Conservation (phyloP, 2,888 invertebrate species). For the Leucophenga maculata region DNA sequence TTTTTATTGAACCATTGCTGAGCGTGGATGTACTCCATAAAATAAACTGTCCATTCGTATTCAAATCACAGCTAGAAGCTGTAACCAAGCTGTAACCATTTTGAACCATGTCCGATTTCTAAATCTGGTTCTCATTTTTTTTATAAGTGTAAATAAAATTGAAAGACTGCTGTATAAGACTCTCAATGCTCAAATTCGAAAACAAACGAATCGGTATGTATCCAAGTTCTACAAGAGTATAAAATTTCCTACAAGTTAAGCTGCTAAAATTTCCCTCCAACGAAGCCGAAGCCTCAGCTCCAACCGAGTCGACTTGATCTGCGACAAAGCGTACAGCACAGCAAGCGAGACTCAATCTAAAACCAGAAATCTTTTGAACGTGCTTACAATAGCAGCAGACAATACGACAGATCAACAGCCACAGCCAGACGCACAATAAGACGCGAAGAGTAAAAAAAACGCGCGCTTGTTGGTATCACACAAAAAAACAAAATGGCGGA, state of each 20-base stretch:
- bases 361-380: constrained; percentile 48
- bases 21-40: no score
- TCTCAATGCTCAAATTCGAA: neutral
- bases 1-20: no score
- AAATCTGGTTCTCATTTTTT: no score
- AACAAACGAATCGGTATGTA: neutral
- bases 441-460: constrained; percentile 10
- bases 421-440: no score
- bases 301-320: constrained; percentile 2
- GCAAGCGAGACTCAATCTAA: constrained; percentile 25
- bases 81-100: no score
- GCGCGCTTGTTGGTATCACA: constrained; percentile 30
- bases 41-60: no score
- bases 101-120: no score
- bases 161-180: no score
- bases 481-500: constrained; percentile 54
- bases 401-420: no score
- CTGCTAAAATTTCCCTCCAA: constrained; percentile 31
- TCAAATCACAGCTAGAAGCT: no score
- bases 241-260: constrained; percentile 14
- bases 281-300: constrained; percentile 40
- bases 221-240: neutral
- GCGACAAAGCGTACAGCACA: no score
- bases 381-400: no score
- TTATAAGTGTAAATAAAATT: neutral